Percentiles rank a stretch among this genome's conserved stretches.
phyloP scores from a whole-genome alignment of 1,140 invertebrate species.

The Anastrepha ludens region DNA sequence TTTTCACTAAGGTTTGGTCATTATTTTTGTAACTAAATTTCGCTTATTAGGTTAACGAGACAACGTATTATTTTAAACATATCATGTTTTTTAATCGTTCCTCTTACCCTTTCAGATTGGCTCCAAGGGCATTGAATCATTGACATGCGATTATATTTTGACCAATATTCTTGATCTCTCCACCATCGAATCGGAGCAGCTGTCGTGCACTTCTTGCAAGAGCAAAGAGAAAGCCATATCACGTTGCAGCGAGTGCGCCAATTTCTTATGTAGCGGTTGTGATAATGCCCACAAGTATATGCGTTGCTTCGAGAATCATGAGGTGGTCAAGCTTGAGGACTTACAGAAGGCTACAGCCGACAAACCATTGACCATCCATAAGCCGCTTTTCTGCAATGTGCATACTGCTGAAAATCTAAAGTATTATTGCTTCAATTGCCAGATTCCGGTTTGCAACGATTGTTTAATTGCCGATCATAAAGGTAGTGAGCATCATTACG shows the following conservation, averaged over 20 bases:
- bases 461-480: constrained; percentile 87
- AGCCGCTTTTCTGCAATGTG: constrained; percentile 85
- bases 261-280: constrained; percentile 94
- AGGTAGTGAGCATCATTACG: constrained; percentile 84
- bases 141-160: constrained; percentile 88
- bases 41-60: neutral
- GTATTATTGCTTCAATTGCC: constrained; percentile 88
- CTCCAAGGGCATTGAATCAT: constrained; percentile 82
- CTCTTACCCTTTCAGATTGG: constrained; percentile 75
- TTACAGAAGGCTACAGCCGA: constrained; percentile 85
- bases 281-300: constrained; percentile 95
- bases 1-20: neutral
- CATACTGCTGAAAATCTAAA: constrained; percentile 87
- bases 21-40: neutral
- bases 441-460: constrained; percentile 88
- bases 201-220: constrained; percentile 91
- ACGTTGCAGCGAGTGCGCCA: constrained; percentile 93
- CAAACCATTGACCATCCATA: constrained; percentile 82
- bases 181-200: constrained; percentile 83
- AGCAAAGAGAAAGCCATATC: constrained; percentile 92
- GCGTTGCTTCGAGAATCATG: constrained; percentile 94
- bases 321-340: constrained; percentile 91
- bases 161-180: constrained; percentile 90
- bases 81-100: neutral
- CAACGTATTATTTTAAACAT: neutral